These are phyloP conservation scores for Melieria picta DNA, from an alignment of 2,888 invertebrate genomes.

Conservation along the genomic window DNA sequence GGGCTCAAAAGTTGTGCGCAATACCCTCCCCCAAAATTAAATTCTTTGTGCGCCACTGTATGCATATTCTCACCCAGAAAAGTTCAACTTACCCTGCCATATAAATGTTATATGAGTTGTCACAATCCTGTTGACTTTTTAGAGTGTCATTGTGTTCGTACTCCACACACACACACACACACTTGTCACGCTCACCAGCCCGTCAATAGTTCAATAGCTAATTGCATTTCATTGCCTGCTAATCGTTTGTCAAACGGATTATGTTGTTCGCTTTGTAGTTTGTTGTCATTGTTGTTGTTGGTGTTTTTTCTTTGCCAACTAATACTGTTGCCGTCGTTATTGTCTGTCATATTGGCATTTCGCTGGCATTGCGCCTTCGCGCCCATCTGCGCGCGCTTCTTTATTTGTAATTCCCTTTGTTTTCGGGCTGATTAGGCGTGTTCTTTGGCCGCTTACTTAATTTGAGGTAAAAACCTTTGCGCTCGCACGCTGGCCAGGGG, in stretches of 20 bases:
- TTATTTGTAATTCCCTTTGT: constrained; percentile 24
- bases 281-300: constrained; percentile 10
- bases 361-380: background rate
- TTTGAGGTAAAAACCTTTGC: constrained; percentile 35
- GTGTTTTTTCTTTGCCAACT: constrained; percentile 7
- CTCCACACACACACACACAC: no score
- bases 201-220: constrained; percentile 31
- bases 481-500: constrained; percentile 8
- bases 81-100: no score
- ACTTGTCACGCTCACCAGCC: no score
- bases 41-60: no score
- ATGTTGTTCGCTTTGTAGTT: constrained; percentile 33
- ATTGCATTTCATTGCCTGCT: constrained; percentile 50
- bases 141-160: background rate
- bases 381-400: background rate
- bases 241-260: constrained; percentile 59
- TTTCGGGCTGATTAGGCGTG: constrained; percentile 23
- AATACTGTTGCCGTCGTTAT: constrained; percentile 10
- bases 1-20: no score
- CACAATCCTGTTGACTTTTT: background rate
- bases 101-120: no score
- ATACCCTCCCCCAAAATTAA: no score
- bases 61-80: no score
- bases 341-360: constrained; percentile 7
- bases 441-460: constrained; percentile 36